These are phyloP conservation scores for Agrilus planipennis DNA, from an alignment of 1,140 invertebrate genomes.

Conservation along the genomic window DNA sequence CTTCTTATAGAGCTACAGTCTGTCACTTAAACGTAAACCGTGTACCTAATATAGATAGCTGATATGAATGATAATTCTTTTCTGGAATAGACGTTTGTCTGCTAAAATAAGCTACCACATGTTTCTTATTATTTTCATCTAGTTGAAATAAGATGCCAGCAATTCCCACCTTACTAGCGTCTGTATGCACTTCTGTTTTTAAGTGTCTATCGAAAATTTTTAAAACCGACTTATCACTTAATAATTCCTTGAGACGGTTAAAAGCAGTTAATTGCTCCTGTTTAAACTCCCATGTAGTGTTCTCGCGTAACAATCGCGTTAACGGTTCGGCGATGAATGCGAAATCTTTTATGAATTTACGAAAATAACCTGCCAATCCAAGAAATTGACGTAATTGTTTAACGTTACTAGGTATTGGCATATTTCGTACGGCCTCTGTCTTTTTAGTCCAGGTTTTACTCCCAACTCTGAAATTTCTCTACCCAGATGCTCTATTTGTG, in stretches of 20 bases:
- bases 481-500: conserved; percentile 9
- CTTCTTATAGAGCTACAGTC: conserved; percentile 15
- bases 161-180: conserved; percentile 17
- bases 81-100: conserved; percentile 21
- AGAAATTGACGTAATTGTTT: conserved; percentile 22
- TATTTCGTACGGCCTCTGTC: conserved; percentile 6
- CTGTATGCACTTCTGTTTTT: conserved; percentile 27
- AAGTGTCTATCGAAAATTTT: conserved; percentile 7
- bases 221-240: conserved; percentile 2
- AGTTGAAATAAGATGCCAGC: conserved; percentile 4
- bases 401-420: conserved; percentile 11
- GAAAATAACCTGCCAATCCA: conserved; percentile 22
- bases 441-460: conserved; percentile 10
- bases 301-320: conserved; percentile 8
- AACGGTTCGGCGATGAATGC: conserved; percentile 14
- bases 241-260: conserved; percentile 1
- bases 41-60: not conserved
- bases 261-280: conserved; percentile 3
- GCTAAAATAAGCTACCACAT: conserved; percentile 14
- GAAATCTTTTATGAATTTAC: conserved; percentile 20
- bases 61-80: conserved; percentile 15
- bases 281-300: conserved; percentile 4
- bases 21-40: conserved; percentile 20
- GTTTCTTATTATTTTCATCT: conserved; percentile 23
- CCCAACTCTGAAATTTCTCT: conserved; percentile 3